Conservation (phyloP, 2,113 vertebrate species). For the Engystomops pustulosus region DNA sequence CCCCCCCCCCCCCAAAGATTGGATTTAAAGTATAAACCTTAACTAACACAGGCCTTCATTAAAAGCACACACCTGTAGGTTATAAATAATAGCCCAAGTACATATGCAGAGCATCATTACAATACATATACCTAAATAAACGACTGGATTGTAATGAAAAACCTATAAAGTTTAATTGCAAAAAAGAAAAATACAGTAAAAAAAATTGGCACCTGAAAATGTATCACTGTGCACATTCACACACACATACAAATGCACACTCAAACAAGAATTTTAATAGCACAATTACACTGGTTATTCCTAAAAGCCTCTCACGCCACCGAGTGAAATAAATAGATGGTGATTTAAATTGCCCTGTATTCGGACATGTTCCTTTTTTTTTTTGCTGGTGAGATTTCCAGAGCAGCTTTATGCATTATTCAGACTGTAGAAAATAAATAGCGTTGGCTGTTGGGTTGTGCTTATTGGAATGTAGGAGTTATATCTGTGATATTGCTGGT, state of each 20-base stretch:
- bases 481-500: background rate
- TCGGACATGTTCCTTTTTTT: constrained; percentile 7
- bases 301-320: constrained; percentile 14
- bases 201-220: background rate
- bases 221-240: background rate
- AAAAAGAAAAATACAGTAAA: background rate
- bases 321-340: constrained; percentile 20
- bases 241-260: background rate
- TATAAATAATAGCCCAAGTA: background rate
- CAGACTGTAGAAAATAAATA: constrained; percentile 30
- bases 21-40: too few relatives aligned
- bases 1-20: too few relatives aligned
- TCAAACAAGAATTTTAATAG: constrained; percentile 15
- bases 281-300: constrained; percentile 11
- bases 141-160: background rate
- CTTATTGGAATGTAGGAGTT: constrained; percentile 4
- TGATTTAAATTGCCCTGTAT: constrained; percentile 15
- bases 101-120: background rate
- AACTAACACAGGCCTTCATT: constrained; percentile 1
- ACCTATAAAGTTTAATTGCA: constrained; percentile 8
- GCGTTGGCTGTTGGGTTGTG: constrained; percentile 7
- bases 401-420: constrained; percentile 37
- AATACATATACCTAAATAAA: constrained; percentile 1
- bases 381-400: constrained; percentile 22
- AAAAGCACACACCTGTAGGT: constrained; percentile 29